A percentile compares a stretch with the other conserved stretches of the same genome.
These are phyloP conservation scores for Cryptoblepharus egeriae DNA, from an alignment of 2,797 vertebrate genomes.

Conservation along the genomic window DNA sequence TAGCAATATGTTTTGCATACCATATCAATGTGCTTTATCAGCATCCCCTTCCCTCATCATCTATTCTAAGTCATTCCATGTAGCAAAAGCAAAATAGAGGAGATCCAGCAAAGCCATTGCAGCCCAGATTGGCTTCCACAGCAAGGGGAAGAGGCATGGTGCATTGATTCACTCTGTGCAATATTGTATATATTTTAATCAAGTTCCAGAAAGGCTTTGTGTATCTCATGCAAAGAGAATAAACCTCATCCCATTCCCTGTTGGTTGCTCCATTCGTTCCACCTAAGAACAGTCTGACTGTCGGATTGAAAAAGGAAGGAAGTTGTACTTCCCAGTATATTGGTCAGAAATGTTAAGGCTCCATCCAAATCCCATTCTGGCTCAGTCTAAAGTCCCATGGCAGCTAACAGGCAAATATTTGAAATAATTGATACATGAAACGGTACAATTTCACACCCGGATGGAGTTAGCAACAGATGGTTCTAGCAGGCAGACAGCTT, in stretches of 20 bases:
- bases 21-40: too few relatives aligned
- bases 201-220: neutral
- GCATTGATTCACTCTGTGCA: too few relatives aligned
- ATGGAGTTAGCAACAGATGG: neutral
- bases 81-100: too few relatives aligned
- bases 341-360: conserved; percentile 31
- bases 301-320: conserved; percentile 5
- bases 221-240: conserved; percentile 45
- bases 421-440: conserved; percentile 18
- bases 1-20: too few relatives aligned
- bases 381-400: neutral
- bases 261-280: conserved; percentile 50
- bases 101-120: too few relatives aligned
- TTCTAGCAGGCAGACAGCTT: conserved; percentile 43
- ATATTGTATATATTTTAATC: conserved; percentile 23
- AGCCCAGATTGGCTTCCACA: too few relatives aligned
- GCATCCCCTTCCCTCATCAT: too few relatives aligned
- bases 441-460: conserved; percentile 6
- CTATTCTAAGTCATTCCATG: too few relatives aligned
- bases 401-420: neutral
- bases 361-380: neutral
- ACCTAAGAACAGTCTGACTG: conserved; percentile 41
- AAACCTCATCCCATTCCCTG: conserved; percentile 18
- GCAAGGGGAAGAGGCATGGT: too few relatives aligned
- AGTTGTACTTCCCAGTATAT: conserved; percentile 14